Evolutionary conservation across 1,140 invertebrate genomes (phyloP).

Genomic region (Pogonognathellus flavescens): DNA sequence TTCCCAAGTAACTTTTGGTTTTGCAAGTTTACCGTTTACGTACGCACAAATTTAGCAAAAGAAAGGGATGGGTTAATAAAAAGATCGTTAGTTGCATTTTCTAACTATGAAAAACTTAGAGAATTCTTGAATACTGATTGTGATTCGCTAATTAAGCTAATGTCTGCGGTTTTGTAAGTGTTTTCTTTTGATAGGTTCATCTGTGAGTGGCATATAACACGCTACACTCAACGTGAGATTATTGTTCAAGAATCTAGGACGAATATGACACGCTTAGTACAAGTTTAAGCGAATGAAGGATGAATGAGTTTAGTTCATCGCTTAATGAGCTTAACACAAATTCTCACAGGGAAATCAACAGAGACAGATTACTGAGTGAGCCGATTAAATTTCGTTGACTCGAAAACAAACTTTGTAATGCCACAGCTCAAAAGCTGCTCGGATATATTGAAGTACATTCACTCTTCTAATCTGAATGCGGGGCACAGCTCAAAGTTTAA

Average conservation of each 20-base stretch:
- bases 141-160: no score
- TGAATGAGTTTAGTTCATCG: neutral
- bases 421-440: neutral
- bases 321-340: slow-evolving; percentile 10
- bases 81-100: no score
- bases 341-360: slow-evolving; percentile 7
- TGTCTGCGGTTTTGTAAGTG: no score
- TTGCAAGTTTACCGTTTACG: no score
- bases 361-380: neutral
- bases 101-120: no score
- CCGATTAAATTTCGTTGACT: slow-evolving; percentile 23
- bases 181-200: no score
- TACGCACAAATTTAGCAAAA: no score
- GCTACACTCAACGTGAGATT: no score
- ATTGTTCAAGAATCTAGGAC: slow-evolving; percentile 1
- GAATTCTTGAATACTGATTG: no score
- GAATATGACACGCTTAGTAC: slow-evolving; percentile 27
- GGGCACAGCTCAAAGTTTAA: neutral
- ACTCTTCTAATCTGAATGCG: slow-evolving; percentile 1
- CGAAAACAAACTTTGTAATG: neutral
- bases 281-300: slow-evolving; percentile 22
- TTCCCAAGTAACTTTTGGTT: no score
- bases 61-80: no score
- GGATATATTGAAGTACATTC: neutral
- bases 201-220: no score